phyloP scores from a whole-genome alignment of 2,888 invertebrate species.

The Caenorhabditis angaria region DNA sequence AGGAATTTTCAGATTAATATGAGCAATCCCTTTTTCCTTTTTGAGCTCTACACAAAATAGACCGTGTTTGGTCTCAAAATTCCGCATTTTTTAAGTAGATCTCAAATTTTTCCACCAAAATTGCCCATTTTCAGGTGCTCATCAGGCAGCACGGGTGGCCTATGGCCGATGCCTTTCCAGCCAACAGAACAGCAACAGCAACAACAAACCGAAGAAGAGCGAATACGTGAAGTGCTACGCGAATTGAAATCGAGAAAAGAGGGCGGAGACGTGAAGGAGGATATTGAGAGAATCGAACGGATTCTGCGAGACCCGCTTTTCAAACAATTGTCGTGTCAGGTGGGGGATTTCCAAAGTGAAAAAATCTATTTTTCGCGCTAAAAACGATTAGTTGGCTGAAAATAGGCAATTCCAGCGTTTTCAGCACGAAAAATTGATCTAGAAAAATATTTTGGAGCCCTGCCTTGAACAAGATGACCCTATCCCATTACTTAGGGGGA shows the following conservation, averaged over 20 bases:
- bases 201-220: conserved; percentile 55
- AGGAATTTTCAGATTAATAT: too few species aligned
- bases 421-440: too few species aligned
- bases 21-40: background rate
- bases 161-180: conserved; percentile 50
- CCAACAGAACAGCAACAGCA: too few species aligned
- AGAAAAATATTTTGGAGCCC: too few species aligned
- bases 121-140: conserved; percentile 39
- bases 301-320: conserved; percentile 58
- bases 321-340: conserved; percentile 53
- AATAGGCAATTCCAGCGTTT: too few species aligned
- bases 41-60: background rate
- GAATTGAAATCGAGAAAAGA: conserved; percentile 57
- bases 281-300: conserved; percentile 54
- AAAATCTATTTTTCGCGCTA: too few species aligned
- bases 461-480: too few species aligned
- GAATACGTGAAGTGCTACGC: conserved; percentile 62
- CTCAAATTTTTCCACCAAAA: too few species aligned
- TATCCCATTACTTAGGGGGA: too few species aligned
- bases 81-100: background rate
- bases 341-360: conserved; percentile 26
- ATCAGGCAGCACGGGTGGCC: conserved; percentile 44
- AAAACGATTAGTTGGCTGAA: too few species aligned
- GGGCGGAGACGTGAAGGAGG: conserved; percentile 51
- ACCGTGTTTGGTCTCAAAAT: background rate